phyloP scores from a whole-genome alignment of 1,140 invertebrate species.

The Drosophila orosa region DNA sequence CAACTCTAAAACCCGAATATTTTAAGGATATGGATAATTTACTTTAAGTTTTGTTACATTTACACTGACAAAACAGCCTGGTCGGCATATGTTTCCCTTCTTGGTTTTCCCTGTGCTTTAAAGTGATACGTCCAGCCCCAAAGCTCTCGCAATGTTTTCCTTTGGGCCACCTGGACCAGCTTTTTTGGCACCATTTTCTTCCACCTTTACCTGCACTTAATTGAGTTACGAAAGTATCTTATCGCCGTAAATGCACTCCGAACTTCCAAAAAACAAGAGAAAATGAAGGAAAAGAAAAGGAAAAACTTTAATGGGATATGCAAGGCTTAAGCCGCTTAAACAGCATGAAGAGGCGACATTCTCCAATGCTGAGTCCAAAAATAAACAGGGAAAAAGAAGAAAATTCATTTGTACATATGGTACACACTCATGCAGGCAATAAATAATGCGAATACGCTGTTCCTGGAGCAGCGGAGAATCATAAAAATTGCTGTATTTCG shows the following conservation, averaged over 20 bases:
- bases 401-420: conserved; percentile 31
- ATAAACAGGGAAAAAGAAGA: conserved; percentile 33
- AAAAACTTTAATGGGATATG: conserved; percentile 57
- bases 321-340: conserved; percentile 47
- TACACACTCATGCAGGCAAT: conserved; percentile 53
- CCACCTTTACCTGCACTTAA: conserved; percentile 54
- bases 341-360: conserved; percentile 6
- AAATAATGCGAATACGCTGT: conserved; percentile 64
- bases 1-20: neutral
- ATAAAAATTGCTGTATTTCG: conserved; percentile 62
- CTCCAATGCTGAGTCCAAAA: conserved; percentile 23
- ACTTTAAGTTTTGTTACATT: neutral
- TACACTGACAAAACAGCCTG: neutral
- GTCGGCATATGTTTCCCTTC: conserved; percentile 8
- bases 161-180: neutral
- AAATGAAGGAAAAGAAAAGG: neutral
- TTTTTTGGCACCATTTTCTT: conserved; percentile 3
- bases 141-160: conserved; percentile 12
- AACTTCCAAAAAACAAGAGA: conserved; percentile 4
- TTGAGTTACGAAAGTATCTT: conserved; percentile 76
- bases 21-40: conserved; percentile 8
- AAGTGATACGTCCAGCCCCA: conserved; percentile 8
- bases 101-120: conserved; percentile 11
- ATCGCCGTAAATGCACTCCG: conserved; percentile 69
- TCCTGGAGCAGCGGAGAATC: conserved; percentile 39